A percentile compares a stretch with the other conserved stretches of the same genome.
These are phyloP conservation scores for Misgurnus anguillicaudatus DNA, from an alignment of 2,113 vertebrate genomes.

Conservation along the genomic window DNA sequence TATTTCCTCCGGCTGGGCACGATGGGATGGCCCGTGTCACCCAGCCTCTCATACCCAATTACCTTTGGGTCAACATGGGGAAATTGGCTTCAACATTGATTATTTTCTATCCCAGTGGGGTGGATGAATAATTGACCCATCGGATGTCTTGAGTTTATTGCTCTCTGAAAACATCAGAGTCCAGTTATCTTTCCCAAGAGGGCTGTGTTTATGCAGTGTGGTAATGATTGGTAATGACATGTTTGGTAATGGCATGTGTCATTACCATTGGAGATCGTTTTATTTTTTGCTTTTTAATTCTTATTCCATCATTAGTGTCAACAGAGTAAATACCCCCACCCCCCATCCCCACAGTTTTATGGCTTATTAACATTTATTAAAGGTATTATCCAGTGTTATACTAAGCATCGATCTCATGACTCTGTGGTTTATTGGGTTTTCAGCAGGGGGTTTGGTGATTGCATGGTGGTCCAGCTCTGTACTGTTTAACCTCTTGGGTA, in stretches of 20 bases:
- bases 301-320: slow-evolving; percentile 7
- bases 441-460: slow-evolving; percentile 41
- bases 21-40: slow-evolving; percentile 48
- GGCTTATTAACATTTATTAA: slow-evolving; percentile 14
- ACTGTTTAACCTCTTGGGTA: slow-evolving; percentile 32
- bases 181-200: slow-evolving; percentile 21
- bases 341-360: not conserved
- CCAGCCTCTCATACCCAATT: slow-evolving; percentile 53
- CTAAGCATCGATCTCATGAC: slow-evolving; percentile 30
- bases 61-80: slow-evolving; percentile 55
- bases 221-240: too few relatives aligned
- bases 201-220: not conserved
- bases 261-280: not conserved
- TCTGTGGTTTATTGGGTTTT: slow-evolving; percentile 34
- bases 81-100: slow-evolving; percentile 57
- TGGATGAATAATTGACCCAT: slow-evolving; percentile 53
- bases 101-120: slow-evolving; percentile 48
- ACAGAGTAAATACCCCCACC: slow-evolving; percentile 11
- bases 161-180: slow-evolving; percentile 16
- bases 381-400: not conserved
- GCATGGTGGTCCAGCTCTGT: slow-evolving; percentile 20
- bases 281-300: not conserved
- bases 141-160: slow-evolving; percentile 33
- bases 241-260: too few relatives aligned
- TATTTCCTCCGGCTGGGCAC: slow-evolving; percentile 48